Evolutionary conservation across 2,797 vertebrate species (phyloP), one percentile per base, ranked within the genome.

Genomic region (Eulemur coronatus): DNA sequence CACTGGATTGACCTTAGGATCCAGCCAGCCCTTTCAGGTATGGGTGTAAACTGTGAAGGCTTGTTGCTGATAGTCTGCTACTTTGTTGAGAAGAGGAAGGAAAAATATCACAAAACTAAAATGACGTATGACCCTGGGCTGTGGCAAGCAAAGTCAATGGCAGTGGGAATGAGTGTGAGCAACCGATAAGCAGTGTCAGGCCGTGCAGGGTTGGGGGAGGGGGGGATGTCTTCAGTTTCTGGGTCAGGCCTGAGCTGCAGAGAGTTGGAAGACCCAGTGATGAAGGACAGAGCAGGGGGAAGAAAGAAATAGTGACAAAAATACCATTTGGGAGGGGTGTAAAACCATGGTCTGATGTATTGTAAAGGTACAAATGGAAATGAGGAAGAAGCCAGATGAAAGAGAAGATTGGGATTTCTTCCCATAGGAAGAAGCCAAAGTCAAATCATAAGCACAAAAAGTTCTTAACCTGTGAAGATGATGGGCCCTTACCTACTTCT

Each of bases 51-150:
- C 50, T 28, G 30, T 38, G 59, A 72, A 33, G 17, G 35, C 18
- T 70, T 9, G 6, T 46, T 35, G 72, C 26, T 2, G 7, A 14
- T 8, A 48, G 20, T 1, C 35, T 41, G 17, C 52, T 28, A 13
- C 76, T 84, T 50, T 7, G 48, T 33, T 55, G n/a, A 95, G 38
- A 87, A 73, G 70, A 48, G 33, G 38, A 90, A 52, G 20, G 65
- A 46, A 48, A 43, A 10, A 28, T 2, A 65, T 50, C 79, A 15
- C 38, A n/a, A 7, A 63, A 26, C 10, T 24, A 12, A 57, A 76
- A 18, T 30, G 24, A 46, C 30, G 5, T 30, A 28, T 65, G 61
- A 3, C 59, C 17, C 0, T 48, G 33, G 33, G 13, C 4, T 15
- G 9, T 2, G 38, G 33, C 30, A 15, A 69, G 38, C 30, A 43